Base-by-base conservation (phyloP, 2,888 invertebrate species). In the Panzeria rudis region DNA sequence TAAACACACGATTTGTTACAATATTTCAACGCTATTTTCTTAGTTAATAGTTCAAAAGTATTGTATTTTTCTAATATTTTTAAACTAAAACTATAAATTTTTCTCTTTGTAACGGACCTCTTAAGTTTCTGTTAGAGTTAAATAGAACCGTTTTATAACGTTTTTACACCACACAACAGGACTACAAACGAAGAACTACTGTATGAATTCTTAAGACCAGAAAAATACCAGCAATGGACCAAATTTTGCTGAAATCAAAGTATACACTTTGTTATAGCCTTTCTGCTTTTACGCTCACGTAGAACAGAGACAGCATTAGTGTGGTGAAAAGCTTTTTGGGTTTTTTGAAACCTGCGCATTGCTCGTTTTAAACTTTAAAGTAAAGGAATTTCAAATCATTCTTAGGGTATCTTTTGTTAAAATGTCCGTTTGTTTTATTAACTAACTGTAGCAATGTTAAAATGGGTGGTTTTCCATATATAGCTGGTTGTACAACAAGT, bases 121-220 rank as follows among this genome's bases (percentile, higher is more conserved):
- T 79, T 69, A 11, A 11, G n/a, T 23, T 11, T 62, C 2, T 64
- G 47, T 61, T 38, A 56, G 78, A 76, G 75, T 82, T 81, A 35
- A 64, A 77, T 73, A 71, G 68, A 77, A 84, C 84, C 88, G 86
- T 75, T 86, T 86, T 66, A 59, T 47, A 86, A 86, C 86, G 87
- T 86, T 86, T 85, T 85, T 86, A 88, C 88, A 89, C 88, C 89
- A 88, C 89, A 89, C 90, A 88, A 92, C 91, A 90, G 91, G 91
- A 92, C 92, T 89, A 91, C 90, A 90, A 90, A 90, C 91, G 91
- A 91, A 91, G 90, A 89, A 92, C 91, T 92, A 92, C 90, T 89
- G 87, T 87, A 87, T 87, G 87, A 88, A 88, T 89, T 90, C 88
- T 88, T 89, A 90, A 88, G 82, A 88, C 86, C 86, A 87, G 87